These are phyloP conservation scores for Steatocranus sp. DNA, from an alignment of 2,797 vertebrate species.

Conservation along the genomic window DNA sequence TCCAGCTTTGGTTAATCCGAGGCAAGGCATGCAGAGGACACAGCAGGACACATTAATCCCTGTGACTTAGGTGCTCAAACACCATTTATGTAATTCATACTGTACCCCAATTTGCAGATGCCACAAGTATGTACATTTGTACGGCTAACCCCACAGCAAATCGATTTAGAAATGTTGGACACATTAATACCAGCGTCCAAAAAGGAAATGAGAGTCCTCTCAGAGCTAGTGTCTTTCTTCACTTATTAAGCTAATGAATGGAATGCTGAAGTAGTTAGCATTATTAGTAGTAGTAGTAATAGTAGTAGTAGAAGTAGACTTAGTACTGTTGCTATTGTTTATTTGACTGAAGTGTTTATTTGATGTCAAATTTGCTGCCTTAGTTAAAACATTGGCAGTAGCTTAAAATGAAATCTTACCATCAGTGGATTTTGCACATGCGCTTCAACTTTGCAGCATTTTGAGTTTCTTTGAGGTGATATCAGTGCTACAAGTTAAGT, in stretches of 20 bases:
- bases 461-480: neutral
- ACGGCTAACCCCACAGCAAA: neutral
- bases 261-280: neutral
- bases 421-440: neutral
- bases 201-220: neutral
- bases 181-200: neutral
- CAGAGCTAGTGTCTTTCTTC: neutral
- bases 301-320: accelerated
- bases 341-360: neutral
- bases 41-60: constrained; percentile 48
- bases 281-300: accelerated
- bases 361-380: neutral
- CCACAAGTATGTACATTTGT: neutral
- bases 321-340: neutral
- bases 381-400: neutral
- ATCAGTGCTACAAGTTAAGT: neutral
- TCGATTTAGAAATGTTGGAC: constrained; percentile 14
- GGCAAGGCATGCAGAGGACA: constrained; percentile 44
- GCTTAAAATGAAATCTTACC: neutral
- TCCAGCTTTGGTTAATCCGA: constrained; percentile 58
- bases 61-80: constrained; percentile 43
- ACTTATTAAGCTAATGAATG: neutral
- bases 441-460: neutral
- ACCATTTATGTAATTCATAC: constrained; percentile 38
- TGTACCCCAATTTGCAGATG: constrained; percentile 14